Evolutionary conservation across 2,888 invertebrate species (phyloP).

Genomic region (Philhelius pedissequus): DNA sequence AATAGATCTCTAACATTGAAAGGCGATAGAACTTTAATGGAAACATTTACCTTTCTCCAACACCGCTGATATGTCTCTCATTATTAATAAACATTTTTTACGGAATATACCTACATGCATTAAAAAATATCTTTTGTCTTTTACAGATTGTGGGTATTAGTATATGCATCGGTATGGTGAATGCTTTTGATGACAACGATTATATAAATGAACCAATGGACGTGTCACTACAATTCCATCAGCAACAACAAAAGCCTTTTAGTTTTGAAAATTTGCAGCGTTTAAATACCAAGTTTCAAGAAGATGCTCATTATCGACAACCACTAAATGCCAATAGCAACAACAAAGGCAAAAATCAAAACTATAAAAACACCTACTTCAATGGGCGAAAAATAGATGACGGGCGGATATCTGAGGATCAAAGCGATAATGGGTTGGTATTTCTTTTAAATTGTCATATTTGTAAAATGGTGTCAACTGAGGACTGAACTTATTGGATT

Average conservation of each 20-base stretch:
- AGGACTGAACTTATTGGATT: too few relatives aligned
- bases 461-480: too few relatives aligned
- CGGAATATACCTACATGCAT: not conserved
- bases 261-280: slow-evolving; percentile 54
- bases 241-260: slow-evolving; percentile 29
- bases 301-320: slow-evolving; percentile 6
- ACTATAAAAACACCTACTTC: not conserved
- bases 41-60: too few relatives aligned
- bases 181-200: slow-evolving; percentile 48
- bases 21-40: too few relatives aligned
- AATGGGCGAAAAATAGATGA: not conserved
- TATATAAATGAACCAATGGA: slow-evolving; percentile 42
- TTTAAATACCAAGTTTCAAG: slow-evolving; percentile 35
- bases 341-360: not conserved
- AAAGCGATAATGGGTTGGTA: slow-evolving; percentile 18
- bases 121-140: not conserved
- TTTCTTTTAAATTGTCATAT: too few relatives aligned
- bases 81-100: not conserved
- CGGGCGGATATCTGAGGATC: not conserved
- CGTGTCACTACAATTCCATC: slow-evolving; percentile 6
- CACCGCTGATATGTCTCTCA: too few relatives aligned
- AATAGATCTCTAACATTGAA: too few relatives aligned
- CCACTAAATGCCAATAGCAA: not conserved
- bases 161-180: slow-evolving; percentile 40
- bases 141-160: slow-evolving; percentile 49